phyloP scores from a whole-genome alignment of 1,140 invertebrate genomes.

The Chymomyza costata region DNA sequence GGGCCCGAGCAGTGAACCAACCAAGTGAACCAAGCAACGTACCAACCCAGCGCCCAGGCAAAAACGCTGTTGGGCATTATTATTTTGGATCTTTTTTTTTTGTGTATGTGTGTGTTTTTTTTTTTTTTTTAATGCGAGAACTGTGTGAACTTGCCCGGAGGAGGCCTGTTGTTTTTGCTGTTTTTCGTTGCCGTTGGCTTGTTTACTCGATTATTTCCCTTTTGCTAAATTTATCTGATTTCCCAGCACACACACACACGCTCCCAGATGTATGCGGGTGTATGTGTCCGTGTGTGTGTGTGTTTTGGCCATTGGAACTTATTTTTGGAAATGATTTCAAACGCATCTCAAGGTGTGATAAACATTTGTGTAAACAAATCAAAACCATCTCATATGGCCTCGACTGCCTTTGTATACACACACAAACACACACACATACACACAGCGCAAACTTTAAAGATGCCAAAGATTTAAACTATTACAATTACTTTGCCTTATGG shows the following conservation, averaged over 20 bases:
- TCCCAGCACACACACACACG: conserved; percentile 7
- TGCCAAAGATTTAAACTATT: too few species aligned
- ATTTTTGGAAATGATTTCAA: conserved; percentile 73
- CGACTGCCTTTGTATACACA: too few species aligned
- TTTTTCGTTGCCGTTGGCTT: conserved; percentile 29
- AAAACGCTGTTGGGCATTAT: conserved; percentile 11
- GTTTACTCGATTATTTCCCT: conserved; percentile 60
- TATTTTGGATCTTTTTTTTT: too few species aligned
- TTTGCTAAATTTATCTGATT: conserved; percentile 60
- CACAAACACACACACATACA: too few species aligned
- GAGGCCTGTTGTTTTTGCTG: conserved; percentile 4
- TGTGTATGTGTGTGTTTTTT: too few species aligned
- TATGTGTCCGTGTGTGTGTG: too few species aligned
- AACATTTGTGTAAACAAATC: conserved; percentile 68
- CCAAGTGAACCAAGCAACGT: too few species aligned
- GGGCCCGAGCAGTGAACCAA: conserved; percentile 2
- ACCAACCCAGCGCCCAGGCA: too few species aligned
- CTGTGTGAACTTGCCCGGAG: conserved; percentile 48
- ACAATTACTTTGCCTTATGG: too few species aligned
- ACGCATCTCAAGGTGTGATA: conserved; percentile 69
- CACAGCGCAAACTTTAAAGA: too few species aligned
- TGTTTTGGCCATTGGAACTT: conserved; percentile 33
- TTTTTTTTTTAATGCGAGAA: conserved; percentile 48
- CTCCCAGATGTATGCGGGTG: too few species aligned
- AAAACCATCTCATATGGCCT: conserved; percentile 29